Base-by-base conservation (phyloP, 1,140 invertebrate species). In the Zophobas morio region DNA sequence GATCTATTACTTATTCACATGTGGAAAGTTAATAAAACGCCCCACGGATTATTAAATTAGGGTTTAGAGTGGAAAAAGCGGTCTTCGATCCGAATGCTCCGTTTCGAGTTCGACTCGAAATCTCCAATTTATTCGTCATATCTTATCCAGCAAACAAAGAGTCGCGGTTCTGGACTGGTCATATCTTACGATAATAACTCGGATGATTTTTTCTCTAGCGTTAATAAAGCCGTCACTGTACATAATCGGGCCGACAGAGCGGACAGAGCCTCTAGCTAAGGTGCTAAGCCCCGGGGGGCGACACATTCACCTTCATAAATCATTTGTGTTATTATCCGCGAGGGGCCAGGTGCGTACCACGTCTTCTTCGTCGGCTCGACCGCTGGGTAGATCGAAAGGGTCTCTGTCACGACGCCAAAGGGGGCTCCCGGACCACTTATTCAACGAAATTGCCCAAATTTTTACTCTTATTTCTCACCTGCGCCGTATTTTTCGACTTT, bases 301-400 rank as follows among this genome's bases (percentile, higher is more conserved):
- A 81, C 80, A 79, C 80, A 75, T 73, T 81, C 73, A 57, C 42
- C 66, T 79, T 75, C 77, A 81, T 81, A 81, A 81, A 81, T 81
- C 80, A 81, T 80, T 57, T 47, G 76, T 36, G 78, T 78, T 81
- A 80, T 81, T 79, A 81, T 79, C 63, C 72, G 76, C 57, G 70
- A 70, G 78, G 73, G 78, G 66, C 80, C 80, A 81, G 80, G 80
- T 81, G 80, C 75, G 71, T 40, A 66, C 60, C 37, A 66, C 60
- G 60, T 66, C 60, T 66, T 66, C 60, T 66, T 66, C 60, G 37
- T 39, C 39, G 39, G 60, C 2, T 66, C 60, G 60, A 66, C 60
- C 60, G 60, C 60, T 66, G 60, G 60, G 60, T 66, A 39, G 39
- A 66, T 37, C 60, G 60, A 66, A 66, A 66, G 60, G 60, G 60